Evolutionary conservation across 2,888 invertebrate genomes (phyloP).

Genomic region (Macrophya alboannulata): DNA sequence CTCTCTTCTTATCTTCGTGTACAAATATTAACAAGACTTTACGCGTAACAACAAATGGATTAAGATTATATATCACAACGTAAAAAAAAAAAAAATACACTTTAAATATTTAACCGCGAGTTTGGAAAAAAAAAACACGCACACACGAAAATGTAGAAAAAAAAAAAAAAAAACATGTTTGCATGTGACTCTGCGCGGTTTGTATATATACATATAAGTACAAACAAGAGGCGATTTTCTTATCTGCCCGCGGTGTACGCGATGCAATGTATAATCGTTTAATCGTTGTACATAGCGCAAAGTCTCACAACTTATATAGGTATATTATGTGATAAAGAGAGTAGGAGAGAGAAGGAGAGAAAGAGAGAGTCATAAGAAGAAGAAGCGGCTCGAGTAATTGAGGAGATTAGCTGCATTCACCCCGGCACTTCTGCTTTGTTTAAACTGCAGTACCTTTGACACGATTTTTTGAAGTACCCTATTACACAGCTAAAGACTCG

Average conservation of each 20-base stretch:
- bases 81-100: neutral
- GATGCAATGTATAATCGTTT: neutral
- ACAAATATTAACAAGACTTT: neutral
- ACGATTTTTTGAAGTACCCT: neutral
- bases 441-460: neutral
- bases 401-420: slow-evolving; percentile 17
- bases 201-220: neutral
- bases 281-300: neutral
- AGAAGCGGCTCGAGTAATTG: slow-evolving; percentile 33
- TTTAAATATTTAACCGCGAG: slow-evolving; percentile 20
- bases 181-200: neutral
- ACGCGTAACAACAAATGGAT: neutral
- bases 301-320: slow-evolving; percentile 7
- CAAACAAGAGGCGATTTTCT: slow-evolving; percentile 28
- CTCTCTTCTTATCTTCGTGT: too few relatives aligned
- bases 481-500: neutral
- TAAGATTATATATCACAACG: neutral
- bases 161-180: slow-evolving; percentile 8
- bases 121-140: neutral
- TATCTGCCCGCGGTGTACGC: neutral
- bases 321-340: neutral
- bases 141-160: neutral
- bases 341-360: neutral
- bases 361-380: neutral
- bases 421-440: neutral